A percentile compares a stretch with the other conserved stretches of the same genome.
Conservation (phyloP, 2,797 vertebrate genomes). For the Helicolenus hilgendorfi region DNA sequence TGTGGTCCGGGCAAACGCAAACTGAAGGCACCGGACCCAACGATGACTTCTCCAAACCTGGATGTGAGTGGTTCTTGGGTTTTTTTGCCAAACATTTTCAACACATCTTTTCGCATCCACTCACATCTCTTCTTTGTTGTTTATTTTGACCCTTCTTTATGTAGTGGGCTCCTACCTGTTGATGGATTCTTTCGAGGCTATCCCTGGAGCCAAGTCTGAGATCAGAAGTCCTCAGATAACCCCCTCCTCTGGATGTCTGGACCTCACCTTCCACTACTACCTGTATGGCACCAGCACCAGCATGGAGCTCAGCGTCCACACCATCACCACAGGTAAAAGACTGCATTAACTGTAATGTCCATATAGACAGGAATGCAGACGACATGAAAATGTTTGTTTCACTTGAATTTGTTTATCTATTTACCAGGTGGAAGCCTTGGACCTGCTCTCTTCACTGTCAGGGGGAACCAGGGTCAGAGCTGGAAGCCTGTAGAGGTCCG, state of each 20-base stretch:
- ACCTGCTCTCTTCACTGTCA: constrained; percentile 71
- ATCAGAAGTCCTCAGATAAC: constrained; percentile 85
- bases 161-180: constrained; percentile 90
- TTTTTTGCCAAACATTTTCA: neutral
- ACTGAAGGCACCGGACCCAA: constrained; percentile 85
- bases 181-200: constrained; percentile 74
- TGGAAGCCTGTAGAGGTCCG: constrained; percentile 84
- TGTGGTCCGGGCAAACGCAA: constrained; percentile 72
- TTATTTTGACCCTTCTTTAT: constrained; percentile 4
- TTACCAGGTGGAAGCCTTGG: constrained; percentile 59
- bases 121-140: no score
- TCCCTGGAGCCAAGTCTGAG: constrained; percentile 66
- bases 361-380: neutral
- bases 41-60: constrained; percentile 92
- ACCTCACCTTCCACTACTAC: constrained; percentile 89
- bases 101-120: neutral
- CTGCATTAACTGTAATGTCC: neutral
- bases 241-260: constrained; percentile 83
- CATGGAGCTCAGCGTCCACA: constrained; percentile 85
- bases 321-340: constrained; percentile 72
- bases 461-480: constrained; percentile 83
- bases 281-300: constrained; percentile 84
- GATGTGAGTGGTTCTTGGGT: constrained; percentile 79
- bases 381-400: neutral
- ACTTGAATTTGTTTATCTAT: neutral